phyloP scores from a whole-genome alignment of 2,888 invertebrate genomes.

The Hypercompe scribonia region DNA sequence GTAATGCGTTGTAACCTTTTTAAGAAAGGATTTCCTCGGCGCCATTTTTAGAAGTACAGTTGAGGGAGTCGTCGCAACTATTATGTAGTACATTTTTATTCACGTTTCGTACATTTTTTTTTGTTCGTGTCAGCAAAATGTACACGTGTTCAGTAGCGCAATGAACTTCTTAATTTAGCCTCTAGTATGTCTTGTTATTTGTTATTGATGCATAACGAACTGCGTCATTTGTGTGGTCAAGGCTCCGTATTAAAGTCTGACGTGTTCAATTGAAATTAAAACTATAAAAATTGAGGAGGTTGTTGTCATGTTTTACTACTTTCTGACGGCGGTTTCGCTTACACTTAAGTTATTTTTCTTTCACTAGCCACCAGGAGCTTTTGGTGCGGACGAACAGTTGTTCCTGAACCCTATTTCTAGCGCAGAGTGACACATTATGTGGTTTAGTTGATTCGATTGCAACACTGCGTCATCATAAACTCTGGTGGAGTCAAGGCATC shows the following conservation, averaged over 20 bases:
- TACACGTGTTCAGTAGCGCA: background rate
- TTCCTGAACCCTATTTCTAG: too few species aligned
- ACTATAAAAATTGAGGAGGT: background rate
- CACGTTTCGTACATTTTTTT: background rate
- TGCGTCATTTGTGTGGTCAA: background rate
- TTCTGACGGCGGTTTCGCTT: too few species aligned
- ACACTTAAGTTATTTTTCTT: too few species aligned
- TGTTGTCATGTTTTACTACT: too few species aligned
- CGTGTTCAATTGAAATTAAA: background rate
- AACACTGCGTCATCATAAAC: too few species aligned
- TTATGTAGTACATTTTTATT: slow-evolving; percentile 34
- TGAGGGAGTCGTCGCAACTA: slow-evolving; percentile 37
- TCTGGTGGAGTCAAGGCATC: too few species aligned
- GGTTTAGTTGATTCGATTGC: too few species aligned
- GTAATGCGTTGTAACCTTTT: slow-evolving; percentile 56
- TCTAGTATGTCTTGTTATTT: background rate
- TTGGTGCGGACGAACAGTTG: too few species aligned
- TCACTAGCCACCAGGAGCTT: too few species aligned
- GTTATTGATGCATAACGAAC: background rate
- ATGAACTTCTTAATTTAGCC: background rate
- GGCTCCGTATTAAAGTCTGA: background rate
- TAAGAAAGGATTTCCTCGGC: slow-evolving; percentile 56
- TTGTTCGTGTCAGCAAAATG: background rate
- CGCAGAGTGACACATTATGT: too few species aligned
- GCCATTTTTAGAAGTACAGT: slow-evolving; percentile 46